Conservation (phyloP, 1,140 invertebrate genomes). For the Drosophila nannoptera region DNA sequence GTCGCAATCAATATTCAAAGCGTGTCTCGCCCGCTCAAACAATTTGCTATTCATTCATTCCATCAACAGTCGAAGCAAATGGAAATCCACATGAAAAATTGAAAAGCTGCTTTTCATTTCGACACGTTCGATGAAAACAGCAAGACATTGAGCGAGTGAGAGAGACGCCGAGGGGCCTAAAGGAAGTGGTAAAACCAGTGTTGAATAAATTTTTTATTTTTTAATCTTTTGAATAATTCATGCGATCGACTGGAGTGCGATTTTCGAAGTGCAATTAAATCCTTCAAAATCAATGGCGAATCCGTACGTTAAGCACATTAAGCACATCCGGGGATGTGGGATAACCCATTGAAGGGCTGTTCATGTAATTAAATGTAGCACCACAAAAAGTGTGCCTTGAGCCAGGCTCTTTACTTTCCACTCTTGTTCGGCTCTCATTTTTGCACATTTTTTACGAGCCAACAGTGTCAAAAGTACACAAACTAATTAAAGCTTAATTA, state of each 20-base stretch:
- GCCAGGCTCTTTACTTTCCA: background rate
- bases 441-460: constrained; percentile 28
- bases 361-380: constrained; percentile 41
- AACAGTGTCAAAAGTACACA: constrained; percentile 29
- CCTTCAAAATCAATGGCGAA: background rate
- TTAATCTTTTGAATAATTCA: background rate
- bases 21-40: constrained; percentile 34
- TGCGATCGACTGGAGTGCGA: background rate
- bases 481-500: constrained; percentile 48
- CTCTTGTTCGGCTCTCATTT: constrained; percentile 8
- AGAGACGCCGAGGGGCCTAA: too few relatives aligned
- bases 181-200: too few relatives aligned
- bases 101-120: background rate
- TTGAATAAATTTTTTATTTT: background rate
- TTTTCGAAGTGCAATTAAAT: background rate
- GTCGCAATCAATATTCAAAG: constrained; percentile 58
- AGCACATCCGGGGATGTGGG: background rate
- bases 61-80: background rate
- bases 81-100: constrained; percentile 1
- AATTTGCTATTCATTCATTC: constrained; percentile 40
- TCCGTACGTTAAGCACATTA: background rate
- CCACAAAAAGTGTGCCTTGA: constrained; percentile 14
- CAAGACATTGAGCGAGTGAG: too few relatives aligned
- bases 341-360: constrained; percentile 30
- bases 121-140: background rate